phyloP scores from a whole-genome alignment of 2,797 vertebrate genomes.

The Myotis planiceps region DNA sequence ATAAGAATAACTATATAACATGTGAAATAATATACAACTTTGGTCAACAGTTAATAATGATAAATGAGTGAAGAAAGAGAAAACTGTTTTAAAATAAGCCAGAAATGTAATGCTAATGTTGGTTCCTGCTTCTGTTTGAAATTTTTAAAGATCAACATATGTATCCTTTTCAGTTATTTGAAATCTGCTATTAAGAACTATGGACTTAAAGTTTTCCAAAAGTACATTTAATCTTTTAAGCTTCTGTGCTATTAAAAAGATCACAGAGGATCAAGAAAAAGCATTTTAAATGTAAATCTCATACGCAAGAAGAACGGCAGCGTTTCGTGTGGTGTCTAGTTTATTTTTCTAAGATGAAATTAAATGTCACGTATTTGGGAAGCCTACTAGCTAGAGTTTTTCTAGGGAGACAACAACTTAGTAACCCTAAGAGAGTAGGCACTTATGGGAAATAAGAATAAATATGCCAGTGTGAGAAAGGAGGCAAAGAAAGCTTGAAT shows the following conservation, averaged over 20 bases:
- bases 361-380: constrained; percentile 23
- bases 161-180: constrained; percentile 62
- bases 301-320: neutral
- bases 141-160: constrained; percentile 35
- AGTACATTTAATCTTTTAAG: constrained; percentile 66
- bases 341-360: constrained; percentile 61
- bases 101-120: neutral
- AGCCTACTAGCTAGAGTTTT: neutral
- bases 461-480: neutral
- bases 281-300: constrained; percentile 56
- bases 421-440: neutral
- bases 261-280: constrained; percentile 40
- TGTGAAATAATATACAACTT: constrained; percentile 37
- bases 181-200: constrained; percentile 57
- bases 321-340: neutral
- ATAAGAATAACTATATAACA: neutral
- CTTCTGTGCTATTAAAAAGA: constrained; percentile 61
- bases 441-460: neutral
- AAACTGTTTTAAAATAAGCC: constrained; percentile 24
- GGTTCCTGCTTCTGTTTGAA: neutral
- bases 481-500: neutral
- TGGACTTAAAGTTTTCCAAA: constrained; percentile 42
- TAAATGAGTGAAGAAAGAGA: constrained; percentile 18
- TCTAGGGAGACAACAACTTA: neutral
- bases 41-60: constrained; percentile 71